Conservation (phyloP, 2,888 invertebrate genomes). For the Zhengitettix transpicula region DNA sequence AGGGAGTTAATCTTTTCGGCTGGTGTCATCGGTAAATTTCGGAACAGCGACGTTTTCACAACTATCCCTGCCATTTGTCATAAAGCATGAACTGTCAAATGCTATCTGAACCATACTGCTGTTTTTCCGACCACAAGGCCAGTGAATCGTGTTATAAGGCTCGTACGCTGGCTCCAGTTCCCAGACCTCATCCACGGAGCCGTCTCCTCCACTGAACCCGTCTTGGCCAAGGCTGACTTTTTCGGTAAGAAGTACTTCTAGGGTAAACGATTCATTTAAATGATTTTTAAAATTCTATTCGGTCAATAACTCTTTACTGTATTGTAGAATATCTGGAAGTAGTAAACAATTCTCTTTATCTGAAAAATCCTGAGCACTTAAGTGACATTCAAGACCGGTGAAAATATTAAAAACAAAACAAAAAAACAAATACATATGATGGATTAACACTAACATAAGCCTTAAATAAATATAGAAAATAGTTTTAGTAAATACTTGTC, state of each 20-base stretch:
- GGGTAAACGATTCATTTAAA: not conserved
- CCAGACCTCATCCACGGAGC: constrained; percentile 38
- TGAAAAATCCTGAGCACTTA: constrained; percentile 2
- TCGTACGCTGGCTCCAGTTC: constrained; percentile 39
- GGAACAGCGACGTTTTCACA: too few relatives aligned
- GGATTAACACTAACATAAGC: too few relatives aligned
- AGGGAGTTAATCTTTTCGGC: too few relatives aligned
- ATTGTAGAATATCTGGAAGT: constrained; percentile 7
- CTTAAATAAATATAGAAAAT: too few relatives aligned
- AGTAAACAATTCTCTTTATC: constrained; percentile 1
- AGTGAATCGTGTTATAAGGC: constrained; percentile 34
- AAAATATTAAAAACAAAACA: too few relatives aligned
- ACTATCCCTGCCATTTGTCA: too few relatives aligned
- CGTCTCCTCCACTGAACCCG: constrained; percentile 41
- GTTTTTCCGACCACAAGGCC: not conserved
- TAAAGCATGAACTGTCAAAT: too few relatives aligned
- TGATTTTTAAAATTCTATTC: not conserved
- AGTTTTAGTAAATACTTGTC: too few relatives aligned
- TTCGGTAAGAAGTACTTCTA: constrained; percentile 24
- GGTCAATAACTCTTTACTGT: not conserved
- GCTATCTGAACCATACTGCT: too few relatives aligned
- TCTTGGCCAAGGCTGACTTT: constrained; percentile 38
- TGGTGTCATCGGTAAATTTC: too few relatives aligned
- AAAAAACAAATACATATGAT: too few relatives aligned
- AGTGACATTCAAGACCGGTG: not conserved